A percentile compares a stretch with the other conserved stretches of the same genome.
Conservation (phyloP, 2,113 vertebrate genomes). For the Myxocyprinus asiaticus region DNA sequence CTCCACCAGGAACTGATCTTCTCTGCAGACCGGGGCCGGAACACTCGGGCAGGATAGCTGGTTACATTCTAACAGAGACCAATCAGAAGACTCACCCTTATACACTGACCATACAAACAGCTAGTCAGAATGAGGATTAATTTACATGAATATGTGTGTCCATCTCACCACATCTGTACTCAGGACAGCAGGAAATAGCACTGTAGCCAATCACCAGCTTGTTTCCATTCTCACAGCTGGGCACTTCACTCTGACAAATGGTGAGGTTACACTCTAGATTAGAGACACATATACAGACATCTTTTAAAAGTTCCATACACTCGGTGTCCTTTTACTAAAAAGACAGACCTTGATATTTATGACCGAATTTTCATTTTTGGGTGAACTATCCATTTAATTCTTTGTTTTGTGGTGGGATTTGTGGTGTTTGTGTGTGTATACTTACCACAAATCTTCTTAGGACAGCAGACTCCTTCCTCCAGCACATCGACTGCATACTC, state of each 20-base stretch:
- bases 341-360: no score
- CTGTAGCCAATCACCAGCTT: conserved; percentile 83
- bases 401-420: neutral
- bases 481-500: conserved; percentile 82
- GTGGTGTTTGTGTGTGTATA: no score
- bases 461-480: conserved; percentile 87
- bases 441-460: conserved; percentile 89
- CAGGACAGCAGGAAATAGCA: conserved; percentile 88
- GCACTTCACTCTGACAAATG: conserved; percentile 80
- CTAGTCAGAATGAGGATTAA: conserved; percentile 1
- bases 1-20: conserved; percentile 92
- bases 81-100: conserved; percentile 41
- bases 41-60: conserved; percentile 79
- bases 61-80: conserved; percentile 84
- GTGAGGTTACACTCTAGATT: conserved; percentile 88
- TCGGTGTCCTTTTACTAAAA: no score
- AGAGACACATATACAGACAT: conserved; percentile 16
- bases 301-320: no score
- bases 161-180: conserved; percentile 88
- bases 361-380: no score
- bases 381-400: neutral
- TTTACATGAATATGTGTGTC: neutral
- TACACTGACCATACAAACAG: conserved; percentile 2
- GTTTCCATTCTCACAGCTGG: conserved; percentile 81
- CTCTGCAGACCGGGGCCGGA: conserved; percentile 81